These are phyloP conservation scores for Gambelia wislizenii DNA, from an alignment of 2,797 vertebrate genomes.

Conservation along the genomic window DNA sequence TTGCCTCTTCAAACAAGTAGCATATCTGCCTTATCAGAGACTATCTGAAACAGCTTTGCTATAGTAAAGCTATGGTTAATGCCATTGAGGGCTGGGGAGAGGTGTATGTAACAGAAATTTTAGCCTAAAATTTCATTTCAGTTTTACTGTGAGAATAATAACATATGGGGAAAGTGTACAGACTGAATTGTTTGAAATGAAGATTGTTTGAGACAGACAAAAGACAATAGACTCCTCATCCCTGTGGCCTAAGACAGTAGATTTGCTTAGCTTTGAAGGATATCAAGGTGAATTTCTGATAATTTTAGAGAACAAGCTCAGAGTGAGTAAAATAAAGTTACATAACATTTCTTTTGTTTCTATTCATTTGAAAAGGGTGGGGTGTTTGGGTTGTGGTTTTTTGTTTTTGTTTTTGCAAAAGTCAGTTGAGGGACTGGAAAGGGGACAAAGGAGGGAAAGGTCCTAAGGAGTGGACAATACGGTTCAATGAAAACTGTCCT, in stretches of 20 bases:
- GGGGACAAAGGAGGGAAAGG: constrained; percentile 17
- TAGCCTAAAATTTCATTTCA: background rate
- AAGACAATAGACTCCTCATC: background rate
- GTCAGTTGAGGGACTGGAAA: constrained; percentile 38
- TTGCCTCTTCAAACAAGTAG: background rate
- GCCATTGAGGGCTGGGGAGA: background rate
- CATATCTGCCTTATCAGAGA: background rate
- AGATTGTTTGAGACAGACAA: background rate
- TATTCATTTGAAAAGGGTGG: constrained; percentile 40
- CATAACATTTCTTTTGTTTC: constrained; percentile 61
- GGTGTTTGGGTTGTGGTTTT: no score
- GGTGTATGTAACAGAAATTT: background rate
- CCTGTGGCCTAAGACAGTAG: background rate
- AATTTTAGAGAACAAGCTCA: constrained; percentile 41
- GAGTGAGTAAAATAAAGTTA: constrained; percentile 53
- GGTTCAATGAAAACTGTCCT: background rate
- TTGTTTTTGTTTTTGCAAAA: constrained; percentile 51
- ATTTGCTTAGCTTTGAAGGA: background rate
- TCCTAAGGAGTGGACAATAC: background rate
- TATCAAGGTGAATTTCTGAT: background rate
- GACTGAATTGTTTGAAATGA: background rate
- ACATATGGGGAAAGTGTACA: background rate
- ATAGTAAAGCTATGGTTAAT: background rate
- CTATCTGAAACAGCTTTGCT: background rate
- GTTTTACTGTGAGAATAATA: background rate